phyloP scores from a whole-genome alignment of 2,113 vertebrate genomes.

The Colius striatus region DNA sequence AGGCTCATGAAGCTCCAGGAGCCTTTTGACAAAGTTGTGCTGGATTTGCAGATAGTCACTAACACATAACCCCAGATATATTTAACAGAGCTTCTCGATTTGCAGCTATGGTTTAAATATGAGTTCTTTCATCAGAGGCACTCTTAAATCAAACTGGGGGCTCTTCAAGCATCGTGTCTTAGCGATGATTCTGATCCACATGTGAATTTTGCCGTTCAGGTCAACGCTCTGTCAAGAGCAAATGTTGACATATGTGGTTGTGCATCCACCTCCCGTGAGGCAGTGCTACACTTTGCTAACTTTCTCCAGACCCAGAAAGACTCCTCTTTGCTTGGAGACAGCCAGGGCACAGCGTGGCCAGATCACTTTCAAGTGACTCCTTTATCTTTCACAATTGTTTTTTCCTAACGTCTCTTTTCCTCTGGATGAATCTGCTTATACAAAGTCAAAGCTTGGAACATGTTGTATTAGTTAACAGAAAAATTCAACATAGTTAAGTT shows the following conservation, averaged over 20 bases:
- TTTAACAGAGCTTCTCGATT: neutral
- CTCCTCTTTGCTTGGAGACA: neutral
- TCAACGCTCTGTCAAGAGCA: slow-evolving; percentile 27
- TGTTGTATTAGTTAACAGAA: slow-evolving; percentile 64
- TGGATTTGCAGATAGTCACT: neutral
- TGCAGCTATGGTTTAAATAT: neutral
- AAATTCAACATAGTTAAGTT: slow-evolving; percentile 51
- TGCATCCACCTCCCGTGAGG: neutral
- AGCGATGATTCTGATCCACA: neutral
- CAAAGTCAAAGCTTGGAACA: slow-evolving; percentile 46
- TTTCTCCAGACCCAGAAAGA: slow-evolving; percentile 22
- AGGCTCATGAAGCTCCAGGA: neutral
- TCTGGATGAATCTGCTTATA: slow-evolving; percentile 54
- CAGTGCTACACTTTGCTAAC: slow-evolving; percentile 7
- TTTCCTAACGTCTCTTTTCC: slow-evolving; percentile 29
- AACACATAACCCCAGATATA: neutral
- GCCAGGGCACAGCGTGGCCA: neutral
- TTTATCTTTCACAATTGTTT: slow-evolving; percentile 55
- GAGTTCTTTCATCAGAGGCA: neutral
- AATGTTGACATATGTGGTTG: slow-evolving; percentile 2
- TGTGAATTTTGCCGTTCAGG: neutral
- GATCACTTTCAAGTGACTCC: slow-evolving; percentile 58
- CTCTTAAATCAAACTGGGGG: neutral
- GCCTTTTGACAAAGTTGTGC: neutral
- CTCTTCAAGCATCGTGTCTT: neutral